Evolutionary conservation across 2,113 vertebrate species (phyloP), one percentile per base, ranked within the genome.

Genomic region (Dromiciops gliroides): DNA sequence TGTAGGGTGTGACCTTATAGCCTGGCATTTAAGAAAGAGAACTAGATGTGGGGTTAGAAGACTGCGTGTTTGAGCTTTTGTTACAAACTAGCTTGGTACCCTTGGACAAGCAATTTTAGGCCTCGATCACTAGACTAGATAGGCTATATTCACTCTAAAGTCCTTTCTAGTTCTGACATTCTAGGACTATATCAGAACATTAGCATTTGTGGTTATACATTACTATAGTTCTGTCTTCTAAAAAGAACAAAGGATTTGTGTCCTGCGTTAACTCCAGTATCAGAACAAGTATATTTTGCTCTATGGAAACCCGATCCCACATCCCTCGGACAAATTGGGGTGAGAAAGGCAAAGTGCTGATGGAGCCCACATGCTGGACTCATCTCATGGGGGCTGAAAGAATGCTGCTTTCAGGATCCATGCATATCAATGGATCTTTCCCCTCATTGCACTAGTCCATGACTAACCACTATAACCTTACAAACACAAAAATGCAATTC

Each of bases 361-460:
- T 91, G 51, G 50, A 60, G 48, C 90, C 56, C 94, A 83, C 48
- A 26, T 37, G 19, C 89, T 50, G 19, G 97, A 93, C 94, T 95
- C 50, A 31, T 83, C n/a, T 44, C 89, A 5, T 11, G 22, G 52
- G 91, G 89, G 95, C 37, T 93, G 90, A 97, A 97, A 75, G n/a
- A 83, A n/a, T 96, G 93, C 49, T 51, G 25, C 90, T 94, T 92
- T 95, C 94, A 92, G 90, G 94, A 95, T 93, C 93, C 28, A 51
- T 50, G 24, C 25, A 67, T 89, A 93, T 98, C 98, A 98, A 98
- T 98, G 98, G 98, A 98, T 98, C 93, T 0, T 0, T 56, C 67
- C 50, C 24, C 90, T 96, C 98, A 98, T 97, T 97, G 93, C 90
- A 96, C 90, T 51, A 96, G 94, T 90, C 95, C 51, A 26, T 96